These are phyloP conservation scores for Actinostola sp. DNA, from an alignment of 92 coral and sea anemone species.

Conservation along the genomic window DNA sequence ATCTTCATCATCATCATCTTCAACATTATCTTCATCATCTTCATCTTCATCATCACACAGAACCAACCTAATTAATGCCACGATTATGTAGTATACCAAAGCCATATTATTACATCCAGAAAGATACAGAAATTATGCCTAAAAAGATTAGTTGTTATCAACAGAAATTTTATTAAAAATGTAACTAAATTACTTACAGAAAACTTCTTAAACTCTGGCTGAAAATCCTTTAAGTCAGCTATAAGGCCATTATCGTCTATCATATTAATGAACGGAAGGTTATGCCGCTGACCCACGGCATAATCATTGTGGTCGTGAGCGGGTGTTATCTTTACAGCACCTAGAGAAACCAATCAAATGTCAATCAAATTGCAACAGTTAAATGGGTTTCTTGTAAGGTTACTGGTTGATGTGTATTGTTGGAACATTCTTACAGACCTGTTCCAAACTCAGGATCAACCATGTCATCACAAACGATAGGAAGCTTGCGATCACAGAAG, in stretches of 20 bases:
- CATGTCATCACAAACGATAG: slow-evolving; percentile 90
- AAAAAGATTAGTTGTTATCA: no score
- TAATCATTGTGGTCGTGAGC: slow-evolving; percentile 99
- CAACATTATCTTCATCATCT: neutral
- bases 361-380: no score
- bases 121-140: no score
- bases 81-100: no score
- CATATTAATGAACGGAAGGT: slow-evolving; percentile 86
- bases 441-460: slow-evolving; percentile 99
- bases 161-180: neutral
- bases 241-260: slow-evolving; percentile 92
- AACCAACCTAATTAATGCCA: no score
- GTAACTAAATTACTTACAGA: slow-evolving; percentile 49
- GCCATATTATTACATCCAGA: no score
- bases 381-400: no score
- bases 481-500: slow-evolving; percentile 92
- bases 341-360: slow-evolving; percentile 29
- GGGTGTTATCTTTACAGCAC: slow-evolving; percentile 99
- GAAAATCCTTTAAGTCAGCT: slow-evolving; percentile 80
- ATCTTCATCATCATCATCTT: no score
- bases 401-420: no score
- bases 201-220: slow-evolving; percentile 83
- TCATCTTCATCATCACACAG: neutral
- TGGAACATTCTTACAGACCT: slow-evolving; percentile 56
- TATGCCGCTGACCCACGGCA: slow-evolving; percentile 88